phyloP scores from a whole-genome alignment of 2,113 vertebrate genomes.

The Hassar affinis region DNA sequence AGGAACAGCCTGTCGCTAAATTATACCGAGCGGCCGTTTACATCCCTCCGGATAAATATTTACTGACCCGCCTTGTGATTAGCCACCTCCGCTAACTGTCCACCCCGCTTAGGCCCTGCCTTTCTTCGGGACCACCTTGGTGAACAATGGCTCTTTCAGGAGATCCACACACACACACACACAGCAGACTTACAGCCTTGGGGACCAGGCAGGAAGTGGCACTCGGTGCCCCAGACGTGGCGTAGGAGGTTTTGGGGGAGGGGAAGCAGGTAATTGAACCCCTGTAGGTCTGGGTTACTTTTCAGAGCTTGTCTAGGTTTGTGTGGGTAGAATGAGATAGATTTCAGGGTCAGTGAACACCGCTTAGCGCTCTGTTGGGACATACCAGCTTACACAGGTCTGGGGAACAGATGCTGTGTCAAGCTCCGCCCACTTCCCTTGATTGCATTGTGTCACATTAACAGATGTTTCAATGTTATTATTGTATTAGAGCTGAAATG shows the following conservation, averaged over 20 bases:
- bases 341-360: slow-evolving; percentile 62
- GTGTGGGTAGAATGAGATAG: slow-evolving; percentile 48
- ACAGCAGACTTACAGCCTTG: slow-evolving; percentile 35
- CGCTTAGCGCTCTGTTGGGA: slow-evolving; percentile 23
- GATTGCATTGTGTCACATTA: slow-evolving; percentile 71
- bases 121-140: slow-evolving; percentile 73
- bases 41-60: slow-evolving; percentile 57
- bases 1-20: slow-evolving; percentile 53
- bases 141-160: slow-evolving; percentile 77
- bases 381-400: slow-evolving; percentile 33
- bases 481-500: slow-evolving; percentile 75
- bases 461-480: slow-evolving; percentile 79
- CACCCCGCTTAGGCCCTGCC: slow-evolving; percentile 40
- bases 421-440: slow-evolving; percentile 66
- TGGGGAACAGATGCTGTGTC: slow-evolving; percentile 66
- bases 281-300: slow-evolving; percentile 53
- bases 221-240: slow-evolving; percentile 29
- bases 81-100: slow-evolving; percentile 45
- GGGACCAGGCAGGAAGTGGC: slow-evolving; percentile 48
- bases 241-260: slow-evolving; percentile 31
- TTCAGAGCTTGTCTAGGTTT: slow-evolving; percentile 50
- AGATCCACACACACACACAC: slow-evolving; percentile 35
- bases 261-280: slow-evolving; percentile 61
- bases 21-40: slow-evolving; percentile 50
- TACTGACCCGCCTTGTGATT: slow-evolving; percentile 56